A percentile compares a stretch with the other conserved stretches of the same genome.
phyloP scores from a whole-genome alignment of 2,888 invertebrate species.

The Teleiodes luculella region DNA sequence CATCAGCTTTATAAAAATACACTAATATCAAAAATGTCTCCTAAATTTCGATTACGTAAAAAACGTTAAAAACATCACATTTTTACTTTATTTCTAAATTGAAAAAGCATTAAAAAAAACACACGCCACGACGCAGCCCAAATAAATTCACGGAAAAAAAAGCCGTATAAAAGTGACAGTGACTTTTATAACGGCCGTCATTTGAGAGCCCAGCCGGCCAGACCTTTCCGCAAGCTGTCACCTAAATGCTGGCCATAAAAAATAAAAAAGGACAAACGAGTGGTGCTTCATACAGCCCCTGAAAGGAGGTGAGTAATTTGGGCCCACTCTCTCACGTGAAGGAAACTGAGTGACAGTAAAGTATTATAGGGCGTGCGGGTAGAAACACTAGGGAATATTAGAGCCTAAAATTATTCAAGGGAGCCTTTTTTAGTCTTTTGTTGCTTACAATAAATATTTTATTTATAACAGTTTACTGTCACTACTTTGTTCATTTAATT shows the following conservation, averaged over 20 bases:
- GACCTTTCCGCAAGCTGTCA: conserved; percentile 4
- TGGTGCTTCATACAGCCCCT: not conserved
- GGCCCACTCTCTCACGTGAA: not conserved
- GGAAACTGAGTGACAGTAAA: not conserved
- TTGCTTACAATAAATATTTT: no score
- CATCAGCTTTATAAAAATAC: no score
- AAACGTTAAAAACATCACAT: no score
- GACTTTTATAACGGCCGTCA: not conserved
- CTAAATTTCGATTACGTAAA: no score
- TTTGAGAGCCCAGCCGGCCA: not conserved
- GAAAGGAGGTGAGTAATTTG: not conserved
- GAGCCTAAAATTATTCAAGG: no score
- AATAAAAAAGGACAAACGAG: conserved; percentile 5
- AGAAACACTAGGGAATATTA: no score
- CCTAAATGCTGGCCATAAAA: not conserved
- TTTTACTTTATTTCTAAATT: no score
- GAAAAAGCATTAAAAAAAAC: no score
- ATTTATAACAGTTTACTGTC: no score
- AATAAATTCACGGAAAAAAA: not conserved
- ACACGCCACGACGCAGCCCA: not conserved
- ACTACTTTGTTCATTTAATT: no score
- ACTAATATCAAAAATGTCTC: no score
- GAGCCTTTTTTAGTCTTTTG: no score
- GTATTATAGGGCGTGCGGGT: not conserved
- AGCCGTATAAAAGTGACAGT: not conserved